A percentile compares a stretch with the other conserved stretches of the same genome.
These are phyloP conservation scores for Micoletzkya japonica DNA, from an alignment of 2,888 invertebrate species.

Conservation along the genomic window DNA sequence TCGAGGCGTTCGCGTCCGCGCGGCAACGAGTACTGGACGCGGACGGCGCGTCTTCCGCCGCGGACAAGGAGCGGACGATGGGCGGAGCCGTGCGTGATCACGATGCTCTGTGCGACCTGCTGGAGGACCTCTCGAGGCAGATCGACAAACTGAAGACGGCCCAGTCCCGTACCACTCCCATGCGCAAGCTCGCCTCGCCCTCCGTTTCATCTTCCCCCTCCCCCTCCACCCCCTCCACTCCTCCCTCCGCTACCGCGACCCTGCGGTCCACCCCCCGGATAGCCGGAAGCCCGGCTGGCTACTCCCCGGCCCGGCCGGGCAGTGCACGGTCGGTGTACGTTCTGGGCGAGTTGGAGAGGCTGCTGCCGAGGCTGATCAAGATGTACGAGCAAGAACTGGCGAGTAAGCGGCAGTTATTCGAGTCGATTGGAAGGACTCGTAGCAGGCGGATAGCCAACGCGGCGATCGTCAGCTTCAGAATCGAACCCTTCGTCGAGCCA, in stretches of 20 bases:
- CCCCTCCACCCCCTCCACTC: background rate
- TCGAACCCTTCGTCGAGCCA: constrained; percentile 44
- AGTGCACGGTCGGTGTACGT: constrained; percentile 22
- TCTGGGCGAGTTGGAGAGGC: constrained; percentile 33
- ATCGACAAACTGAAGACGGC: constrained; percentile 40
- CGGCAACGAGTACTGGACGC: constrained; percentile 39
- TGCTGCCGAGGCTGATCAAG: constrained; percentile 35
- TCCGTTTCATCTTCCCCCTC: constrained; percentile 24
- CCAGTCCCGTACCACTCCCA: constrained; percentile 34
- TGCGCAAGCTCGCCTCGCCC: constrained; percentile 38
- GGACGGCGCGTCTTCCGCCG: constrained; percentile 13
- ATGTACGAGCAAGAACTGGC: constrained; percentile 37
- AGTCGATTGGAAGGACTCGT: constrained; percentile 37
- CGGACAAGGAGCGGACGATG: constrained; percentile 27
- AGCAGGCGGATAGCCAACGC: constrained; percentile 38
- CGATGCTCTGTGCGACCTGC: constrained; percentile 29
- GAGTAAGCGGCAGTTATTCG: constrained; percentile 31
- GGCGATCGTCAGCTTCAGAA: constrained; percentile 36
- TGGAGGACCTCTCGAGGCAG: constrained; percentile 39
- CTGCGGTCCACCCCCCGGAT: background rate
- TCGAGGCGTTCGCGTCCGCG: constrained; percentile 36
- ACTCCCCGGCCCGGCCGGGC: constrained; percentile 2
- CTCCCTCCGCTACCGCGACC: constrained; percentile 2
- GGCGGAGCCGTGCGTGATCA: constrained; percentile 33
- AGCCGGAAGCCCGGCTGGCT: background rate